Percentiles rank a stretch among this genome's conserved stretches.
Conservation (phyloP, 1,140 invertebrate species). For the Drosophila sucinea region DNA sequence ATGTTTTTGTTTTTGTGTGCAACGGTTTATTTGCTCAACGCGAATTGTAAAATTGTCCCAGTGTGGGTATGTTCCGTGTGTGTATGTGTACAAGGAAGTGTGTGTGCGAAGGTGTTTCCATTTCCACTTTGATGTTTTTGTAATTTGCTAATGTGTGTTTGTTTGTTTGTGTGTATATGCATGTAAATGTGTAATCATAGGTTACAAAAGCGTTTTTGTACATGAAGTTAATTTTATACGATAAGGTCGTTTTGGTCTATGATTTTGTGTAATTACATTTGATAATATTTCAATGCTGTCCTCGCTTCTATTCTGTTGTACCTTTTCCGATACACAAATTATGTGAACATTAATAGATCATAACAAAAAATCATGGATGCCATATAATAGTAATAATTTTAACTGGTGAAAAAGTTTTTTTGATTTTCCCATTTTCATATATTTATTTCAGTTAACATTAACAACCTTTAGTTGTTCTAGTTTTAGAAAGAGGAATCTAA, state of each 20-base stretch:
- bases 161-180: slow-evolving; percentile 23
- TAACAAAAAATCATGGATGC: not conserved
- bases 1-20: slow-evolving; percentile 56
- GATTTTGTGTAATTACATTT: slow-evolving; percentile 78
- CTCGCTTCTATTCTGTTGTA: slow-evolving; percentile 3
- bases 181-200: slow-evolving; percentile 54
- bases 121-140: slow-evolving; percentile 51
- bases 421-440: too few relatives aligned
- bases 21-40: slow-evolving; percentile 54
- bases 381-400: not conserved
- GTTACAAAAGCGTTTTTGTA: slow-evolving; percentile 74
- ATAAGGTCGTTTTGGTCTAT: slow-evolving; percentile 78
- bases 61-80: slow-evolving; percentile 47
- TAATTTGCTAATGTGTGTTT: slow-evolving; percentile 40
- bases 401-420: not conserved
- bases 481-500: too few relatives aligned
- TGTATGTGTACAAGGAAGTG: slow-evolving; percentile 41
- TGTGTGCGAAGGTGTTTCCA: slow-evolving; percentile 66
- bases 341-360: not conserved
- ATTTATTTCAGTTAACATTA: too few relatives aligned
- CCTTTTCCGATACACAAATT: slow-evolving; percentile 9
- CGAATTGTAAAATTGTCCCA: slow-evolving; percentile 14
- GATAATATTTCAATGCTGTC: slow-evolving; percentile 71
- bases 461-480: too few relatives aligned
- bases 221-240: slow-evolving; percentile 70